Evolutionary conservation across 2,888 invertebrate species (phyloP), one percentile per base, ranked within the genome.

Genomic region (Acrobasis repandana): DNA sequence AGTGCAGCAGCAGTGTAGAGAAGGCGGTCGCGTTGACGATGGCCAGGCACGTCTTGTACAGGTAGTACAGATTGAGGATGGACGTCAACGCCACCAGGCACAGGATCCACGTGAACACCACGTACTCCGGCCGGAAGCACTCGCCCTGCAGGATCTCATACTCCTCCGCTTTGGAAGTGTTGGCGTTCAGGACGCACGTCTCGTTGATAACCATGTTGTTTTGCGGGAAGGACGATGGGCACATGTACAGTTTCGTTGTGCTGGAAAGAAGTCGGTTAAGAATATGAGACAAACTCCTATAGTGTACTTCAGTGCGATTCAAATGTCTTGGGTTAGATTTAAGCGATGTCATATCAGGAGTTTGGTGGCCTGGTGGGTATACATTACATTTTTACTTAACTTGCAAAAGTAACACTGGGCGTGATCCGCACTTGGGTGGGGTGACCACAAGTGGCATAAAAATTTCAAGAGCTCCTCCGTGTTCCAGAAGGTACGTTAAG

Each of bases 91-190:
- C 97, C 48, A 99, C 96, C 77, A 99, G 93, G 74, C 98, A 97
- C 16, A 99, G 90, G 59, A 98, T 96, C 96, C 98, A 98, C 3
- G 98, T 97, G 87, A 98, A 98, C 4, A 98, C 97, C 14, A 98
- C 95, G 78, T 98, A 98, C 84, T 98, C 97, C 0, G 96, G 96
- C 70, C 95, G 94, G 56, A 93, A 89, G 72, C 96, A 96, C 56
- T 92, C 89, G 0, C 70, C 78, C 11, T 4, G 47, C 46, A 58
- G 38, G 0, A 49, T 28, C 9, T 59, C 46, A 9, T 52, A 63
- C 8, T 60, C 46, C 43, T n/a, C 28, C 14, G 20, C 34, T 1
- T 33, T 46, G 36, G 33, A 15, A 0, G 18, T 38, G 49, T 36
- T 47, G 46, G 49, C 36, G 33, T 33, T 15, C 14, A 18, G 18